A percentile compares a stretch with the other conserved stretches of the same genome.
Conservation (phyloP, 1,140 invertebrate species). For the Drosophila nannoptera region DNA sequence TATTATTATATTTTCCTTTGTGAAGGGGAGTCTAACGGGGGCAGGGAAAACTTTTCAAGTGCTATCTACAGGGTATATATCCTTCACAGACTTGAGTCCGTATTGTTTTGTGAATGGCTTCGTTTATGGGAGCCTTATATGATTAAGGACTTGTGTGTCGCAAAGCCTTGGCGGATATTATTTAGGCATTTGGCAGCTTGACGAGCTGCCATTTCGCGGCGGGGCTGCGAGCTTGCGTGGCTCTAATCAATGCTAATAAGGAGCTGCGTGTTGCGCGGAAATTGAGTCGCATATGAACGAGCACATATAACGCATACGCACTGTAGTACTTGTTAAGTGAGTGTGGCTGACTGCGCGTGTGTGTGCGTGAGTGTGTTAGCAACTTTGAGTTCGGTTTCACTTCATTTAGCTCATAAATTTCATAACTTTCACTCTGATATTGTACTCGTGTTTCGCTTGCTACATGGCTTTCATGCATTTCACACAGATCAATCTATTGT, state of each 20-base stretch:
- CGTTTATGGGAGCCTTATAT: slow-evolving; percentile 47
- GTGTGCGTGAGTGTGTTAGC: slow-evolving; percentile 29
- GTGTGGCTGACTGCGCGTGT: slow-evolving; percentile 25
- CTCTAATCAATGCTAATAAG: slow-evolving; percentile 44
- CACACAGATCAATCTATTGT: slow-evolving; percentile 16
- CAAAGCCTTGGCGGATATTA: slow-evolving; percentile 51
- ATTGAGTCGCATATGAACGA: slow-evolving; percentile 57
- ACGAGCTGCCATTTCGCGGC: slow-evolving; percentile 21
- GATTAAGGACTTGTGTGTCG: slow-evolving; percentile 62
- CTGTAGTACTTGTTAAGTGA: slow-evolving; percentile 34
- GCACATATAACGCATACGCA: slow-evolving; percentile 62
- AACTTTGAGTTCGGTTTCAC: slow-evolving; percentile 53
- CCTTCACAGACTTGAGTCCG: neutral
- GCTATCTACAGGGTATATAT: neutral
- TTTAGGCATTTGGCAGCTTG: slow-evolving; percentile 55
- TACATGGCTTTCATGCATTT: slow-evolving; percentile 36
- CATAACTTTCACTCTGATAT: slow-evolving; percentile 20
- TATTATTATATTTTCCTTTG: slow-evolving; percentile 17
- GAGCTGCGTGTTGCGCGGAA: slow-evolving; percentile 54
- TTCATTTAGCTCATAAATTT: slow-evolving; percentile 54
- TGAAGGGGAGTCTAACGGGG: slow-evolving; percentile 1
- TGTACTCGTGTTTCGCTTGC: slow-evolving; percentile 21
- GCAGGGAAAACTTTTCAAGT: neutral
- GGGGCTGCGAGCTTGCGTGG: slow-evolving; percentile 13
- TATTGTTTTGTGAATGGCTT: slow-evolving; percentile 6